phyloP scores from a whole-genome alignment of 2,797 vertebrate genomes.

The Molothrus ater region DNA sequence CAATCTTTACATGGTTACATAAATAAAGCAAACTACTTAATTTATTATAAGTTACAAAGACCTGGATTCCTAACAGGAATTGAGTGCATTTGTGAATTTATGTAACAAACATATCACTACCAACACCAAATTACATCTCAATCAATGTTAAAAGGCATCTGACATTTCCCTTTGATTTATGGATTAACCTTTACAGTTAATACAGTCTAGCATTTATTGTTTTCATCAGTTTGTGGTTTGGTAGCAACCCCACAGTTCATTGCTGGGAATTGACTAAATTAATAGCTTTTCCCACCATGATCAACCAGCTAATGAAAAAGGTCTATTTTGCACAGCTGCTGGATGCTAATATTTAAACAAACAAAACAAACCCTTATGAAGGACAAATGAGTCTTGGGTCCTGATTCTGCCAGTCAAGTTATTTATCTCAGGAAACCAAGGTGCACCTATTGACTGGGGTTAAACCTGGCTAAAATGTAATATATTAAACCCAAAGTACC shows the following conservation, averaged over 20 bases:
- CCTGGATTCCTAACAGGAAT: conserved; percentile 17
- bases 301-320: conserved; percentile 61
- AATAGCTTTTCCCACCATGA: conserved; percentile 69
- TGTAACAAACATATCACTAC: conserved; percentile 54
- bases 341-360: conserved; percentile 63
- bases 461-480: background rate
- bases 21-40: conserved; percentile 58
- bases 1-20: conserved; percentile 29
- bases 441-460: background rate
- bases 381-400: conserved; percentile 23
- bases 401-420: background rate
- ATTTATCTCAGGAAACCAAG: conserved; percentile 7
- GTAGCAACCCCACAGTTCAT: conserved; percentile 60
- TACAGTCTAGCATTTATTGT: conserved; percentile 65
- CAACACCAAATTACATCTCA: conserved; percentile 75
- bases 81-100: conserved; percentile 48
- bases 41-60: conserved; percentile 62
- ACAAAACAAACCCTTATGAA: conserved; percentile 33
- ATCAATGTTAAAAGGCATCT: conserved; percentile 76
- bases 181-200: conserved; percentile 78
- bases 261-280: conserved; percentile 66
- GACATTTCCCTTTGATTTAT: conserved; percentile 81
- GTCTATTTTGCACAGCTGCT: conserved; percentile 42
- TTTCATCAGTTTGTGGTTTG: conserved; percentile 60
- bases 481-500: background rate